Percentiles rank a stretch among this genome's conserved stretches.
These are phyloP conservation scores for Lutraria rhynchaena DNA, from an alignment of 1,140 invertebrate species.

Conservation along the genomic window DNA sequence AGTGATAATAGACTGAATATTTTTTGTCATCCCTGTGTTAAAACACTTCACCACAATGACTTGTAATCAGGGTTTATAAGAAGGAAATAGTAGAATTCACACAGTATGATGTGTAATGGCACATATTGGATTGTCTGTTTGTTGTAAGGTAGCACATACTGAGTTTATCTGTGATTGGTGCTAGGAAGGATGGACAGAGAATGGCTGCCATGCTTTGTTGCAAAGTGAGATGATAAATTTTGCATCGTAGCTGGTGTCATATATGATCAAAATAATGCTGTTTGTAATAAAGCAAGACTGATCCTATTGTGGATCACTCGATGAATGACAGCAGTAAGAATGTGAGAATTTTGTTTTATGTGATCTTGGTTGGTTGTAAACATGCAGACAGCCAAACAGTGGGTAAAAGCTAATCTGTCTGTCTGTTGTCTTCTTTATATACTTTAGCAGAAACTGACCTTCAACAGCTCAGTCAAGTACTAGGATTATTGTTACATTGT, in stretches of 20 bases:
- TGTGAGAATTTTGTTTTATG: not conserved
- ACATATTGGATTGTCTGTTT: not conserved
- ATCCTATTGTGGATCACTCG: not conserved
- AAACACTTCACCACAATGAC: not conserved
- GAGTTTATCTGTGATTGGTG: too few species aligned
- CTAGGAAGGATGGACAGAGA: too few species aligned
- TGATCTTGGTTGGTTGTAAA: not conserved
- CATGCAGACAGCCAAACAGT: not conserved
- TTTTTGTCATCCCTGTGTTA: constrained; percentile 10
- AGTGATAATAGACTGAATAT: constrained; percentile 3
- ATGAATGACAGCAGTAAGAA: not conserved
- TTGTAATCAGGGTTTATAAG: constrained; percentile 19
- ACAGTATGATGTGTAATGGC: not conserved
- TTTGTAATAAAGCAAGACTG: not conserved
- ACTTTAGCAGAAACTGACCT: too few species aligned
- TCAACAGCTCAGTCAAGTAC: too few species aligned
- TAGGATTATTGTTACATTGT: too few species aligned
- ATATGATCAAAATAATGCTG: too few species aligned
- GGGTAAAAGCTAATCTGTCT: too few species aligned
- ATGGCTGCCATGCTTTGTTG: too few species aligned
- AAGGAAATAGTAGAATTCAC: not conserved
- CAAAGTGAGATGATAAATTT: too few species aligned
- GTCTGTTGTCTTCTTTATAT: too few species aligned
- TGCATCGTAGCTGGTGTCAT: too few species aligned
- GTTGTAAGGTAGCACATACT: too few species aligned